Percentiles rank a stretch among this genome's conserved stretches.
Evolutionary conservation across 2,888 invertebrate genomes (phyloP).

Genomic region (Cyrtodaria siliqua): DNA sequence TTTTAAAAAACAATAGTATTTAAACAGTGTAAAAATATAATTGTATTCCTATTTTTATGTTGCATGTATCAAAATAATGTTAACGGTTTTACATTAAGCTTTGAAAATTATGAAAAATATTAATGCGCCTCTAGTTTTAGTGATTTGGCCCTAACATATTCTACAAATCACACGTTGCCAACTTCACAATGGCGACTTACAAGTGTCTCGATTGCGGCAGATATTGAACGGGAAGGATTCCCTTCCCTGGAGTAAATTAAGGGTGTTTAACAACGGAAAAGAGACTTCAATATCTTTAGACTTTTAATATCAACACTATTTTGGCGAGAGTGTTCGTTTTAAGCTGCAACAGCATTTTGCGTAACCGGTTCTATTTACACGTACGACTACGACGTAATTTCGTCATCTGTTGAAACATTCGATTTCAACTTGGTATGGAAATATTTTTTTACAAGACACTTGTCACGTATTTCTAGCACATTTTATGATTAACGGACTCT

Average conservation of each 20-base stretch:
- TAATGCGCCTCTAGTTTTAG: neutral
- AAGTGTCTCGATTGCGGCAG: slow-evolving; percentile 38
- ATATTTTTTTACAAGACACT: slow-evolving; percentile 32
- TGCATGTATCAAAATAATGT: neutral
- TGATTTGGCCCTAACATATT: slow-evolving; percentile 27
- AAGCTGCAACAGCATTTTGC: slow-evolving; percentile 2
- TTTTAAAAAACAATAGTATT: no score
- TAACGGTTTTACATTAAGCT: no score
- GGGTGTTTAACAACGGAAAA: slow-evolving; percentile 54
- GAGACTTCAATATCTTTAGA: slow-evolving; percentile 14
- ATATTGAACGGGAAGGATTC: slow-evolving; percentile 67
- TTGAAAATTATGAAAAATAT: neutral
- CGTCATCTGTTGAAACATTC: slow-evolving; percentile 71
- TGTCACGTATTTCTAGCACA: slow-evolving; percentile 57
- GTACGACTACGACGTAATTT: slow-evolving; percentile 63
- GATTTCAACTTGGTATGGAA: slow-evolving; percentile 68
- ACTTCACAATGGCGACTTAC: slow-evolving; percentile 73
- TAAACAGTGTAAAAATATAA: neutral
- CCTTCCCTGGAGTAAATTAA: slow-evolving; percentile 74
- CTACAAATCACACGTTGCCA: slow-evolving; percentile 71
- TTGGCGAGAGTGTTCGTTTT: neutral
- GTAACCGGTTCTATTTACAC: slow-evolving; percentile 42
- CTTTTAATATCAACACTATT: neutral
- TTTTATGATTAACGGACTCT: slow-evolving; percentile 51
- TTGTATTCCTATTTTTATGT: neutral